Evolutionary conservation across 2,888 invertebrate species (phyloP), one percentile per base, ranked within the genome.

Genomic region (Acleris laterana): DNA sequence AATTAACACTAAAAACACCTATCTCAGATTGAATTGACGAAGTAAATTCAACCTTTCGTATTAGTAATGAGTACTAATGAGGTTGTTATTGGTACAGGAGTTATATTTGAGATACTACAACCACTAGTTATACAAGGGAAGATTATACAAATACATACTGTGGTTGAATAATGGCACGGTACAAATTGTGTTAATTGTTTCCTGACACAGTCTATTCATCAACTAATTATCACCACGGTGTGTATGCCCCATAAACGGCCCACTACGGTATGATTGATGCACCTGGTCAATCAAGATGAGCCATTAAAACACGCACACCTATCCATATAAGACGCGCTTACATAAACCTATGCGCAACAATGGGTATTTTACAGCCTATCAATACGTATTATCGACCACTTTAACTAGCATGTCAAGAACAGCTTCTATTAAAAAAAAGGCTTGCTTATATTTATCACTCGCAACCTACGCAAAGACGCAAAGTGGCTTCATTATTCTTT

Each of bases 361-460:
- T 13, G 11, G 38, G 3, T 11, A 38, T 53, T 53, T 58, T 51
- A 25, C 11, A 38, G 51, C 17, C 16, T 44, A 38, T 62, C 5
- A 28, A 52, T 58, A 51, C 32, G 28, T 9, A 22, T 51, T 20
- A 46, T 32, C 42, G 32, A 51, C 46, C 28, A 51, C 32, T 44
- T 62, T 25, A 22, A 22, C 19, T 25, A 17, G 17, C 55, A 49
- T 56, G 53, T 55, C 17, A 62, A 55, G 62, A 32, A 38, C 48
- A 55, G 17, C 16, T 38, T 38, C 38, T 48, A 16, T 42, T 42
- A 44, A 44, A 44, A n/a, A 16, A 16, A 4, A 42, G 11, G 3
- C 13, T 42, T 4, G 13, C 3, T 44, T 4, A 13, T 16, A 13
- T 44, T 44, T 16, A 44, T 44, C n/a, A n/a, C 13, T 44, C 2